Evolutionary conservation across 2,888 invertebrate genomes (phyloP), one percentile per base, ranked within the genome.

Genomic region (Cremastobaeus sp.): DNA sequence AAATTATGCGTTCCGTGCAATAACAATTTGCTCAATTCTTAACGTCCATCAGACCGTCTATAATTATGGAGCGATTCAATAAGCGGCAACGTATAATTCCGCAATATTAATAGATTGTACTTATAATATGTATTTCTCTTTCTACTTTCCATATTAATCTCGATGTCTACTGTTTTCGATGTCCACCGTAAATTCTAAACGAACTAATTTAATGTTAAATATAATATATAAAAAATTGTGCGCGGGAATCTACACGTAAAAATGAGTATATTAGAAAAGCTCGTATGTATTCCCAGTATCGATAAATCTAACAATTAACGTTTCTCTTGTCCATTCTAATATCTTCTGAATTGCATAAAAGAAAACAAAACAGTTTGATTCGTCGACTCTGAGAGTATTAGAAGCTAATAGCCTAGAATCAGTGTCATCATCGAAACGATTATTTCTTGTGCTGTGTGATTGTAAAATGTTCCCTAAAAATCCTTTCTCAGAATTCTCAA

Each of bases 11-110:
- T 85, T 85, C 81, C 82, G 83, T 85, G 85, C 85, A 84, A 84
- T 84, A 86, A 85, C 82, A 84, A 81, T 85, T 85, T 84, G 84
- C 85, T 87, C 85, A 85, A 87, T 85, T 82, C 84, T 85, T 82
- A 83, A 81, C 84, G 84, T 86, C 83, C 84, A 84, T 87, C 83
- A 84, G 85, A 84, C 83, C 83, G 83, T 84, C 84, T 83, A 83
- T 84, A 79, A 81, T 78, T 73, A 83, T 83, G 82, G 83, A 83
- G 82, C 83, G 83, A 83, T 81, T 84, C 83, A 80, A 83, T 80
- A 78, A 68, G 74, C 72, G 70, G 55, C 59, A 55, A 45, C 57
- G 68, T 60, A 64, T 50, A 73, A 3, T 64, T 65, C 64, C 39
- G 35, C 43, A 65, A 17, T 64, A 45, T 59, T 64, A 37, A 62